Base-by-base conservation (phyloP, 1,140 invertebrate genomes). In the Eriosoma lanigerum region DNA sequence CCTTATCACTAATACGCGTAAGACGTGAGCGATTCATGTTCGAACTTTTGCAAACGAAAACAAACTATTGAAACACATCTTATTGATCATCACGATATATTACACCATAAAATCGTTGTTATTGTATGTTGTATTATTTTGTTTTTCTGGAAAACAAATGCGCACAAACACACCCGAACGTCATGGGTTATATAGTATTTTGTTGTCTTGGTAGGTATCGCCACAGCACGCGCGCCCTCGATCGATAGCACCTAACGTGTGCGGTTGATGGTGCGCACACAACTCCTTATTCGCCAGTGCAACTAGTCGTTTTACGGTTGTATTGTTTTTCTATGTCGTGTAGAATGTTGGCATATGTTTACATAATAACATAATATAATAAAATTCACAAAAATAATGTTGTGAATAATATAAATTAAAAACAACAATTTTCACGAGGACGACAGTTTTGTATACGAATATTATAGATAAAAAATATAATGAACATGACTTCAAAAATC, bases 161-260 rank as follows among this genome's bases (percentile, higher is more conserved):
- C 62, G 9, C 62, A 38, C 62, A 38, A 64, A 64, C 62, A 64
- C 62, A n/a, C 62, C 62, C 62, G 62, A 64, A 38, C 62, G 32
- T 21, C 62, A 19, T 10, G 62, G 19, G 60, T 62, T 62, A 29
- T 32, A 24, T 62, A 19, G n/a, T 64, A 64, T 38, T 38, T 12
- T 38, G 32, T 44, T 38, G 62, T 64, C 3, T 44, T n/a, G 32
- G 62, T 21, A 21, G 29, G 32, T 38, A 38, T 38, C 32, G 32
- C 32, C 32, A 38, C 62, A 38, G 32, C 32, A 38, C 62, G 32
- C 29, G 29, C 62, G 29, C 62, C 62, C 62, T 38, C 62, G 62
- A 64, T 64, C 62, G 62, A 64, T 64, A 64, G 10, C 32, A n/a
- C 15, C 29, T 56, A 10, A 21, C n/a, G 29, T 62, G 29, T 62